Evolutionary conservation across 2,797 vertebrate genomes (phyloP), one percentile per base, ranked within the genome.

Genomic region (Sternarchorhynchus goeldii): DNA sequence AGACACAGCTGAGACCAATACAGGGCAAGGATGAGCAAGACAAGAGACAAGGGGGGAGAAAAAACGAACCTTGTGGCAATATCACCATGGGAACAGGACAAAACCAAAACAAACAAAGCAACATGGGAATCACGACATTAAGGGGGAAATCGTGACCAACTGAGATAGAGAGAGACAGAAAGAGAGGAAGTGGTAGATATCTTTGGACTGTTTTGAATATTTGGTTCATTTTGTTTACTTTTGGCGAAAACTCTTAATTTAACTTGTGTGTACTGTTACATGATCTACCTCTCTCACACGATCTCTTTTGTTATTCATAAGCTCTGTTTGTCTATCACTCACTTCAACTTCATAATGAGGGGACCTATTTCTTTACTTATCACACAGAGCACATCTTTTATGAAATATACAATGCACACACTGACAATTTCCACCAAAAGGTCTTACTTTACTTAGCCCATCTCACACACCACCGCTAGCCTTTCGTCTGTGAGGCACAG

Each of bases 401-500:
- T 50, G 12, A 10, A 50, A 50, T 50, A 50, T 14, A 14, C 14
- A 12, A 41, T 1, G 14, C 67, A 55, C 76, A 70, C 21, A 36
- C 21, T 64, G 73, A 71, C 57, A 18, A 1, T 8, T 62, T 60
- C 86, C 84, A 82, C 86, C 85, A 85, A 81, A 76, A 75, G 70
- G 17, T 2, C 6, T 53, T 18, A 17, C 17, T 72, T 78, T 79
- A 53, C 29, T 67, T 79, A 55, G 84, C 83, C 72, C 69, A 50
- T 68, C 77, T 75, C 53, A 21, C 71, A 81, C 84, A 86, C 58
- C 34, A 72, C 20, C 65, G 45, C 67, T 10, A 6, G 32, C 32
- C 18, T 31, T 62, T 74, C 57, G 20, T 25, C 57, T 56, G 29
- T 62, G 21, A 80, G 77, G 82, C 67, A 81, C 81, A 85, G 57